Conservation (phyloP, 2,888 invertebrate species). For the Spisula subtruncata region DNA sequence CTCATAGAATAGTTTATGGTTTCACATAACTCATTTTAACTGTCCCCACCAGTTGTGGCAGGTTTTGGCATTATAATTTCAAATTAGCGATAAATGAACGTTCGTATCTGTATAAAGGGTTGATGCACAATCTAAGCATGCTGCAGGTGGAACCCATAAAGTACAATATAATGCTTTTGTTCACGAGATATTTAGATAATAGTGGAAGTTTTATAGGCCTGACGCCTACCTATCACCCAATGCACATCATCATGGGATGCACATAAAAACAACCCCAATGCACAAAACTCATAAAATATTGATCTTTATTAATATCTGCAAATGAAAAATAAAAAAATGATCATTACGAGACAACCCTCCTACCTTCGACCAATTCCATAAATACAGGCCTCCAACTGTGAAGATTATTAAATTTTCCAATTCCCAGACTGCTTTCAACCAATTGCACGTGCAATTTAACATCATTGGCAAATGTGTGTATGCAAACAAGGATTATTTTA, state of each 20-base stretch:
- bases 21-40: neutral
- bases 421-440: slow-evolving; percentile 33
- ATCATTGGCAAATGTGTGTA: slow-evolving; percentile 28
- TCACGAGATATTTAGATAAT: slow-evolving; percentile 24
- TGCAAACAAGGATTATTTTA: slow-evolving; percentile 27
- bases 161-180: slow-evolving; percentile 26
- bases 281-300: slow-evolving; percentile 27
- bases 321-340: neutral
- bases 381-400: slow-evolving; percentile 36
- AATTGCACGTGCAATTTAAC: slow-evolving; percentile 43
- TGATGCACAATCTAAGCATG: slow-evolving; percentile 18
- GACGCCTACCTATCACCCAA: slow-evolving; percentile 15
- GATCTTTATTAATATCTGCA: slow-evolving; percentile 7
- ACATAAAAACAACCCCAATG: neutral
- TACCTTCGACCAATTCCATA: slow-evolving; percentile 13
- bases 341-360: slow-evolving; percentile 20
- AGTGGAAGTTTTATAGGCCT: slow-evolving; percentile 10
- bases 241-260: slow-evolving; percentile 12
- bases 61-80: slow-evolving; percentile 9
- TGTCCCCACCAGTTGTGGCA: neutral
- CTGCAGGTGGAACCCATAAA: slow-evolving; percentile 22
- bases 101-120: neutral
- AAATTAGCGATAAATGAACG: slow-evolving; percentile 8
- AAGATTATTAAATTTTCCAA: slow-evolving; percentile 35
- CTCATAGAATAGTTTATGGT: neutral